Base-by-base conservation (phyloP, 2,888 invertebrate genomes). In the Amiota mariae region DNA sequence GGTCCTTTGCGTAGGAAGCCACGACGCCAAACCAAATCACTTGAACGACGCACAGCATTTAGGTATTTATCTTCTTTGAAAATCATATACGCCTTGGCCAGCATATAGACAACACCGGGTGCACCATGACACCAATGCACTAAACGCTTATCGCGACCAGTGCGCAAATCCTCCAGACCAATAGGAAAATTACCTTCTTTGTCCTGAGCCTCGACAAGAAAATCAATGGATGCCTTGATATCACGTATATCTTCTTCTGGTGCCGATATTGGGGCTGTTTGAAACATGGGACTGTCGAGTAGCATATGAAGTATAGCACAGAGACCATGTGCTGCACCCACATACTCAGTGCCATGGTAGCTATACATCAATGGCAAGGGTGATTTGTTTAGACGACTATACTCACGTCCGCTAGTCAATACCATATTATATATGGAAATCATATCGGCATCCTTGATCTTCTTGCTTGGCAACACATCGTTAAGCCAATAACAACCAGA, bases 61-160 rank as follows among this genome's bases (percentile, higher is more conserved):
- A 95, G 89, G 87, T 95, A 97, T 85, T 93, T 94, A 1, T 92
- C 90, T 57, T 96, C 95, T 76, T 93, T 92, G 90, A 93, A 97
- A 1, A 93, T 89, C 47, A 94, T 87, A 87, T 94, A 96, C 0
- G 97, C 95, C 88, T 94, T 94, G 1, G 95, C 95, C 91, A 97
- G 63, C 51, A 96, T 88, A 85, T 96, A 97, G 10, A 96, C 91
- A 0, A 93, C 92, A 0, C 97, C 97, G 10, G 96, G 94, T 11
- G 96, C 96, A 0, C 97, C 97, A 87, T 97, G 97, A 87, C 97
- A 97, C 97, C 97, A 97, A 86, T 97, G 97, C 0, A 97, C 92
- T 12, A 97, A 90, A 76, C 95, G 94, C 75, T 95, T 93, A 13
- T 90, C 88, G 13, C 89, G 81, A 2, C 92, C 92, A 59, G 88